phyloP scores from a whole-genome alignment of 2,113 vertebrate genomes.

The Thunnus thynnus region DNA sequence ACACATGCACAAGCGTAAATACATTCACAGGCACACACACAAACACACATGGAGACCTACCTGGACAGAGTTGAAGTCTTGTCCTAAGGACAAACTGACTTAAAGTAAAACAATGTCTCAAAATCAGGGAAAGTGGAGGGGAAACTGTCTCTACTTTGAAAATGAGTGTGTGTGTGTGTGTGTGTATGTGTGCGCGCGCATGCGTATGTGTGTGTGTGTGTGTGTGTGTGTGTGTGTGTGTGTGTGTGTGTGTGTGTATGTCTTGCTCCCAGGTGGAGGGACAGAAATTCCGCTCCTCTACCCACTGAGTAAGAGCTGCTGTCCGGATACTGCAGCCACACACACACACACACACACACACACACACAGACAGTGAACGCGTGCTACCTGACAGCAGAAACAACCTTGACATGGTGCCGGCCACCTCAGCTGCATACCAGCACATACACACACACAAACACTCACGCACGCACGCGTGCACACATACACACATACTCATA shows the following conservation, averaged over 20 bases:
- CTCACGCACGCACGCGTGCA: constrained; percentile 36
- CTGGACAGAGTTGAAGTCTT: constrained; percentile 33
- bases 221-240: neutral
- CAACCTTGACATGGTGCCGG: constrained; percentile 81
- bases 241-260: constrained; percentile 23
- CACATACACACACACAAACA: constrained; percentile 53
- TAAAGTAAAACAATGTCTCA: constrained; percentile 48
- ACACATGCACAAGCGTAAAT: constrained; percentile 41
- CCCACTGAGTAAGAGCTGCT: constrained; percentile 66
- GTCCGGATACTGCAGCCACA: constrained; percentile 65
- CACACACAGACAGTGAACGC: constrained; percentile 50
- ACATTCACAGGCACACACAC: constrained; percentile 7
- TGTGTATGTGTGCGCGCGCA: constrained; percentile 1
- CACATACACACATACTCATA: constrained; percentile 42
- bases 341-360: constrained; percentile 39
- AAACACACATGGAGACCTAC: neutral
- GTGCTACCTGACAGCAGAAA: constrained; percentile 81
- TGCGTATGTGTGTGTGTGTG: neutral
- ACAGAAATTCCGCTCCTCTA: constrained; percentile 57
- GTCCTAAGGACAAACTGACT: constrained; percentile 31
- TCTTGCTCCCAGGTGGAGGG: constrained; percentile 55
- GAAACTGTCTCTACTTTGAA: neutral
- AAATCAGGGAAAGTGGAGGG: constrained; percentile 40
- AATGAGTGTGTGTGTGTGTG: neutral
- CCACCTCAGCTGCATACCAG: constrained; percentile 76